Conservation (phyloP, 1,140 invertebrate species). For the Belonocnema kinseyi region DNA sequence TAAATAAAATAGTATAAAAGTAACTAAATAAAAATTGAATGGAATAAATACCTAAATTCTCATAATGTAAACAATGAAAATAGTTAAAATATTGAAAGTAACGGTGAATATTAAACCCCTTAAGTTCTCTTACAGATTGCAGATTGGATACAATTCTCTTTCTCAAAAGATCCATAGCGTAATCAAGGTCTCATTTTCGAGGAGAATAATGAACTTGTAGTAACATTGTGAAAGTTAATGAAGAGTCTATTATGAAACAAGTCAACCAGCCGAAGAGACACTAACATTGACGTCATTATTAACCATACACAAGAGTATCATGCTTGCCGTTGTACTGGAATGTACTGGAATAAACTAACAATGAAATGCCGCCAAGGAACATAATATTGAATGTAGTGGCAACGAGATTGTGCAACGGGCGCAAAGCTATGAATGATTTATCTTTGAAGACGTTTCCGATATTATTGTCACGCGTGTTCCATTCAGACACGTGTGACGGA, state of each 20-base stretch:
- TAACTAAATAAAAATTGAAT: too few relatives aligned
- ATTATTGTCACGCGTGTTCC: neutral
- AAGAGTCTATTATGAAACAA: slow-evolving; percentile 11
- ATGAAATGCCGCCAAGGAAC: neutral
- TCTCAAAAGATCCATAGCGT: slow-evolving; percentile 9
- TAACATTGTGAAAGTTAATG: slow-evolving; percentile 1
- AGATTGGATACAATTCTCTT: slow-evolving; percentile 22
- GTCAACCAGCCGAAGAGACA: neutral
- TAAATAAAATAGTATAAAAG: too few relatives aligned
- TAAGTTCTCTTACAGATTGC: slow-evolving; percentile 16
- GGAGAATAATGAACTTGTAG: slow-evolving; percentile 13
- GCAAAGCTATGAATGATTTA: slow-evolving; percentile 1
- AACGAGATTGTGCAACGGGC: neutral
- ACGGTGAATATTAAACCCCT: too few relatives aligned
- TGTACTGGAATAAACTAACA: neutral
- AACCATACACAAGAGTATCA: slow-evolving; percentile 28
- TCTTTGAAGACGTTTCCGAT: neutral
- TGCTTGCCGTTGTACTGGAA: neutral
- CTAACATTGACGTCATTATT: slow-evolving; percentile 14
- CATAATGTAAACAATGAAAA: too few relatives aligned
- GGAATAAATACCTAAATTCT: too few relatives aligned
- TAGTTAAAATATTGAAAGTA: too few relatives aligned
- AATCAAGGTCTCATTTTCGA: slow-evolving; percentile 21
- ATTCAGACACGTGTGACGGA: neutral
- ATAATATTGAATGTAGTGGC: neutral